These are phyloP conservation scores for Mohoua ochrocephala DNA, from an alignment of 2,113 vertebrate genomes.

Conservation along the genomic window DNA sequence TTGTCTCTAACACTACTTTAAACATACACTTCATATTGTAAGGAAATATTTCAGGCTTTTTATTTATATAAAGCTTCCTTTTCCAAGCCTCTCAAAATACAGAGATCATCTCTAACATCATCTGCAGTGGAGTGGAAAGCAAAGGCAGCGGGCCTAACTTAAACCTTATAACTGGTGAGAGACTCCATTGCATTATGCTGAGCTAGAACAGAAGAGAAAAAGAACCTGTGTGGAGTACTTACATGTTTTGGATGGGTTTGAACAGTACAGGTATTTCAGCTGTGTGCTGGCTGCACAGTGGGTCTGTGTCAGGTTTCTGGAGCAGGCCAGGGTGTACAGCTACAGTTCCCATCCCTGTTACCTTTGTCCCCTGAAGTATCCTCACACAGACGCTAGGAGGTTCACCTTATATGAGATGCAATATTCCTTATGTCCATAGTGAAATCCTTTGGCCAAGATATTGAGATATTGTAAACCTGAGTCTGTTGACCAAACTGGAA, in stretches of 20 bases:
- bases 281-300: not conserved
- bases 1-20: not conserved
- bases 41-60: not conserved
- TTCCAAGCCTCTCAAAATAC: not conserved
- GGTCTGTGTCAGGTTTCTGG: not conserved
- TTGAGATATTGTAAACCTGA: not conserved
- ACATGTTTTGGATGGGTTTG: not conserved
- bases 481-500: not conserved
- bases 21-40: not conserved
- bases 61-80: not conserved
- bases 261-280: not conserved
- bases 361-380: not conserved
- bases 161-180: not conserved
- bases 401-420: not conserved
- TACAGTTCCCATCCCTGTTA: rapidly evolving
- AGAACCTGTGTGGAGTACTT: rapidly evolving
- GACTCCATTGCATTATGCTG: not conserved
- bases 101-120: not conserved
- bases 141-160: not conserved
- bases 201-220: not conserved
- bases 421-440: not conserved
- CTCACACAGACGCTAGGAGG: not conserved
- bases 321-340: not conserved
- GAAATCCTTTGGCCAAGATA: not conserved
- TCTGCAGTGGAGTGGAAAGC: not conserved